Conservation (phyloP, 1,140 invertebrate genomes). For the Drosophila sproati region DNA sequence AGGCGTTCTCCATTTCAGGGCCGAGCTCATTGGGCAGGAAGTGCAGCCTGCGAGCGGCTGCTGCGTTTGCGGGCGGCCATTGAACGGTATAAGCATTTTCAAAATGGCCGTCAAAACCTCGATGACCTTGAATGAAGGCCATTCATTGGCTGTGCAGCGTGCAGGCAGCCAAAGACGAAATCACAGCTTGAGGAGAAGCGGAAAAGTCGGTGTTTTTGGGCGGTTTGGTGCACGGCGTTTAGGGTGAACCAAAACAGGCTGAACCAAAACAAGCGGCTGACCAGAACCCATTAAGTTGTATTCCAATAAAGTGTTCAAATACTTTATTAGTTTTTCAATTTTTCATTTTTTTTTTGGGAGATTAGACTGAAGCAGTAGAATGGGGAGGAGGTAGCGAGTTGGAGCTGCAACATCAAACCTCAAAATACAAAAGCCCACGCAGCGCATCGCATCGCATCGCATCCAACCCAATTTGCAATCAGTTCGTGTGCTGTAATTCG, state of each 20-base stretch:
- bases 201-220: not conserved
- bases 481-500: constrained; percentile 9
- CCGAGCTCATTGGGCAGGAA: constrained; percentile 75
- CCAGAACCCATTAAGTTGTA: not conserved
- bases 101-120: constrained; percentile 75
- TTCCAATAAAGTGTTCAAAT: too few relatives aligned
- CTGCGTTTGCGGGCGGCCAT: constrained; percentile 63
- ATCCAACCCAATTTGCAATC: constrained; percentile 9
- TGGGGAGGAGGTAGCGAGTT: not conserved
- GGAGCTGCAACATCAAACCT: constrained; percentile 16
- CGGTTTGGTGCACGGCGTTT: not conserved
- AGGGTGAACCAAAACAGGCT: not conserved
- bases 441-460: constrained; percentile 12
- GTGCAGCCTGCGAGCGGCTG: constrained; percentile 47
- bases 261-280: not conserved
- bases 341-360: too few relatives aligned
- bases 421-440: constrained; percentile 27
- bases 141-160: constrained; percentile 52
- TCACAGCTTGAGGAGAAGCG: not conserved
- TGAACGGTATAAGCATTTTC: constrained; percentile 59
- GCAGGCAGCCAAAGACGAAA: not conserved
- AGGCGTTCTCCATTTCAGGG: constrained; percentile 43
- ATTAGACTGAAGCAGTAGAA: too few relatives aligned
- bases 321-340: too few relatives aligned
- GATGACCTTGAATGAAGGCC: constrained; percentile 63